Evolutionary conservation across 2,888 invertebrate genomes (phyloP).

Genomic region (Pristionchus arcanus): DNA sequence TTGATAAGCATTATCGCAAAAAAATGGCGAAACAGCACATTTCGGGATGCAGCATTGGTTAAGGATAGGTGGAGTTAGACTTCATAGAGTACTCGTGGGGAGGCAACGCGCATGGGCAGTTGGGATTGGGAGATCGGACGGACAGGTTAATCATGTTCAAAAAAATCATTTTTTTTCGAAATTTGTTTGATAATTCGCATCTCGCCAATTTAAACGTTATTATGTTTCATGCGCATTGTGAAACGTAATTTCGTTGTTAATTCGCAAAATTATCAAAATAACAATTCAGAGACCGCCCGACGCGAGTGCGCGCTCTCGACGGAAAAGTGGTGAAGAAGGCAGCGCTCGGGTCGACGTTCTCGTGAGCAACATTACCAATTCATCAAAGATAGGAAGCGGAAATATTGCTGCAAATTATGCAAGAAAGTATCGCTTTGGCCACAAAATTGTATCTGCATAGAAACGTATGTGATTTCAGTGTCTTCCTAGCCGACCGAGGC

Average conservation of each 20-base stretch:
- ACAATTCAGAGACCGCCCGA: constrained; percentile 82
- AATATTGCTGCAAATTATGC: no score
- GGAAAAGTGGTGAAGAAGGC: constrained; percentile 81
- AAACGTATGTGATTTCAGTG: constrained; percentile 82
- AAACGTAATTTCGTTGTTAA: not conserved
- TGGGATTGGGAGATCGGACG: constrained; percentile 82
- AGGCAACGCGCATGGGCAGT: constrained; percentile 85
- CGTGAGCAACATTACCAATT: not conserved
- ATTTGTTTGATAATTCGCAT: no score
- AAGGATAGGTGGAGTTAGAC: no score
- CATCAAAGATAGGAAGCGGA: no score
- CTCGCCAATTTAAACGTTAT: not conserved
- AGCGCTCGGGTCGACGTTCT: constrained; percentile 29
- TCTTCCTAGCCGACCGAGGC: constrained; percentile 86
- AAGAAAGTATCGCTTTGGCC: no score
- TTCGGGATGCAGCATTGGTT: no score
- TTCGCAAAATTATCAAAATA: no score
- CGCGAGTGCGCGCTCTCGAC: constrained; percentile 84
- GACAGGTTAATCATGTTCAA: no score
- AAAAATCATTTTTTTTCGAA: no score
- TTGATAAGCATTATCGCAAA: no score
- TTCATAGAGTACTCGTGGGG: constrained; percentile 86
- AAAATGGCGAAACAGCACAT: no score
- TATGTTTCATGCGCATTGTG: not conserved
- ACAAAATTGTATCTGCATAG: no score